A percentile compares a stretch with the other conserved stretches of the same genome.
These are phyloP conservation scores for Aselliscus stoliczkanus DNA, from an alignment of 2,797 vertebrate species.

Conservation along the genomic window DNA sequence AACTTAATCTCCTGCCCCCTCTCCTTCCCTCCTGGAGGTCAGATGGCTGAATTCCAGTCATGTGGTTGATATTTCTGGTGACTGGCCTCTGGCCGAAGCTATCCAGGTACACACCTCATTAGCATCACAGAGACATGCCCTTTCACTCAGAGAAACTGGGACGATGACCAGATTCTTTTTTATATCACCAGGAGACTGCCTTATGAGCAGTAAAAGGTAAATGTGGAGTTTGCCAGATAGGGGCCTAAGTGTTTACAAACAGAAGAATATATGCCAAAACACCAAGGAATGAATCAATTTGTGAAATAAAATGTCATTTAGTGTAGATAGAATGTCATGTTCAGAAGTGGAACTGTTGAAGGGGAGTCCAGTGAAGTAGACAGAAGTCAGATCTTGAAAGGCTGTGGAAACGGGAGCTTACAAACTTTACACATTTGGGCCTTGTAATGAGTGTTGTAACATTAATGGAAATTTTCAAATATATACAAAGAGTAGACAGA, in stretches of 20 bases:
- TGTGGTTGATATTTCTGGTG: neutral
- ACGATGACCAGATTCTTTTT: neutral
- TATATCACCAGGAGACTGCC: neutral
- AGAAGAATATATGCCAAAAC: slow-evolving; percentile 14
- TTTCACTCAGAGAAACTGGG: neutral
- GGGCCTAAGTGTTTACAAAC: neutral
- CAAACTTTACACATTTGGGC: neutral
- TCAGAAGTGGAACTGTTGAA: neutral
- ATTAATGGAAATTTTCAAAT: neutral
- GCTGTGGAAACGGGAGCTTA: neutral
- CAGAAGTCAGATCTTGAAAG: neutral
- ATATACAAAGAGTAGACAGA: neutral
- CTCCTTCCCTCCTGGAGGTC: neutral
- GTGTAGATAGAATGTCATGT: neutral
- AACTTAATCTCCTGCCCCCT: neutral
- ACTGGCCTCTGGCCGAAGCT: neutral
- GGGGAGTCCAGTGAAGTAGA: neutral
- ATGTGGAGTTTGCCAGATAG: neutral
- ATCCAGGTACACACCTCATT: neutral
- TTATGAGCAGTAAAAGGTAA: neutral
- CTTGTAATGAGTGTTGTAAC: neutral
- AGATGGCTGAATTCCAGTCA: neutral
- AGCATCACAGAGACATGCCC: neutral
- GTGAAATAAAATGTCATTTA: slow-evolving; percentile 17
- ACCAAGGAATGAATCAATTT: neutral